Conservation (phyloP, 2,797 vertebrate species). For the Diplodus sargus region DNA sequence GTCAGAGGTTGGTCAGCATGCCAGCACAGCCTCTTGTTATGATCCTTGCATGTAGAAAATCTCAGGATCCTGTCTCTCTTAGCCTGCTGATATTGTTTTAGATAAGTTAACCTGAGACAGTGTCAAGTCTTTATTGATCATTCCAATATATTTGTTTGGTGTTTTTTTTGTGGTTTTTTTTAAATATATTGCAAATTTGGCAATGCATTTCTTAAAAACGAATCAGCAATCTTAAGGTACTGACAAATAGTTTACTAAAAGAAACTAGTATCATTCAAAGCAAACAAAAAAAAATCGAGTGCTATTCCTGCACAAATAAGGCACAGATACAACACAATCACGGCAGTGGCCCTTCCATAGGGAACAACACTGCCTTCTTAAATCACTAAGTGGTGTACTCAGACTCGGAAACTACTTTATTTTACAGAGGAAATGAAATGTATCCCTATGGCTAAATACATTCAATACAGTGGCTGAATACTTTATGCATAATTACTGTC, state of each 20-base stretch:
- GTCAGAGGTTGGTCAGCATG: conserved; percentile 14
- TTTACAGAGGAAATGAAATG: no score
- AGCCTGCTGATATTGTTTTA: background rate
- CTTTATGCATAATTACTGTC: no score
- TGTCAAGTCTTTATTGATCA: background rate
- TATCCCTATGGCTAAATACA: no score
- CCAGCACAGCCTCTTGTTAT: background rate
- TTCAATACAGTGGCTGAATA: no score
- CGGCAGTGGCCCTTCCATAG: no score
- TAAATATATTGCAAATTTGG: background rate
- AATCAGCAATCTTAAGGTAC: background rate
- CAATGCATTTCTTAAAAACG: background rate
- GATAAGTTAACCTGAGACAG: background rate
- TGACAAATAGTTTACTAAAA: background rate
- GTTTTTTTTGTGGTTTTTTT: no score
- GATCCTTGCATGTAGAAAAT: background rate
- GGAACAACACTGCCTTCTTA: no score
- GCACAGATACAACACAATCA: no score
- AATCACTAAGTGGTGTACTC: no score
- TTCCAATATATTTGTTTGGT: background rate
- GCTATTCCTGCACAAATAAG: background rate
- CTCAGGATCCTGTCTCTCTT: background rate
- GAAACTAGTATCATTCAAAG: background rate
- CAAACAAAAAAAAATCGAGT: background rate
- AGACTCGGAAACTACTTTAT: no score